Conservation (phyloP, 1,140 invertebrate species). For the Trichonephila clavipes region DNA sequence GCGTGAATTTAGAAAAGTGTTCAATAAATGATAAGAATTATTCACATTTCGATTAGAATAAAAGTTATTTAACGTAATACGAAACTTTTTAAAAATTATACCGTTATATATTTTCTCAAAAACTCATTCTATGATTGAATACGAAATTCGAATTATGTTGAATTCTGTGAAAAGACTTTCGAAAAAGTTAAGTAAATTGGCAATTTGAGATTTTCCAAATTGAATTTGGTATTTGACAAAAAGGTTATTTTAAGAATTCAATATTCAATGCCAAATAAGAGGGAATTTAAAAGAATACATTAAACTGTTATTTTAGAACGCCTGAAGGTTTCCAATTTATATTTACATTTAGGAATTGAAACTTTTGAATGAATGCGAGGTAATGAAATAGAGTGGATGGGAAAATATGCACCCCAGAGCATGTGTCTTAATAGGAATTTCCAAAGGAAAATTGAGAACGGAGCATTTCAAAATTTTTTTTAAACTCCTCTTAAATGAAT, state of each 20-base stretch:
- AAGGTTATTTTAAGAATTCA: neutral
- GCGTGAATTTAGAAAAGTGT: no score
- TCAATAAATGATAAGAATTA: no score
- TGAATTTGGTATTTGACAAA: neutral
- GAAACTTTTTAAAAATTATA: no score
- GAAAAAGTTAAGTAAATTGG: neutral
- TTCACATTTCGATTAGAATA: no score
- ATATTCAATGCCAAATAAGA: neutral
- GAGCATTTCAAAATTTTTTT: no score
- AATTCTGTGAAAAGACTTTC: neutral
- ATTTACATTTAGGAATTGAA: slow-evolving; percentile 2
- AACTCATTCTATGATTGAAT: no score
- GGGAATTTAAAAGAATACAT: neutral
- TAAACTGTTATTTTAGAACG: neutral
- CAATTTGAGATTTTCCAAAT: neutral
- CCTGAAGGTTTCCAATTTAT: neutral
- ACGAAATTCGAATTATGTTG: no score
- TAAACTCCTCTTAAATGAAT: no score
- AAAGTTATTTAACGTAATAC: no score
- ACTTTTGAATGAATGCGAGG: neutral
- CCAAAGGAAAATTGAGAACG: no score
- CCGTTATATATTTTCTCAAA: no score
- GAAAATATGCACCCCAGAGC: neutral
- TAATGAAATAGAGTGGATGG: neutral
- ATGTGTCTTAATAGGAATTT: no score